Conservation (phyloP, 2,888 invertebrate species). For the Euplexia lucipara region DNA sequence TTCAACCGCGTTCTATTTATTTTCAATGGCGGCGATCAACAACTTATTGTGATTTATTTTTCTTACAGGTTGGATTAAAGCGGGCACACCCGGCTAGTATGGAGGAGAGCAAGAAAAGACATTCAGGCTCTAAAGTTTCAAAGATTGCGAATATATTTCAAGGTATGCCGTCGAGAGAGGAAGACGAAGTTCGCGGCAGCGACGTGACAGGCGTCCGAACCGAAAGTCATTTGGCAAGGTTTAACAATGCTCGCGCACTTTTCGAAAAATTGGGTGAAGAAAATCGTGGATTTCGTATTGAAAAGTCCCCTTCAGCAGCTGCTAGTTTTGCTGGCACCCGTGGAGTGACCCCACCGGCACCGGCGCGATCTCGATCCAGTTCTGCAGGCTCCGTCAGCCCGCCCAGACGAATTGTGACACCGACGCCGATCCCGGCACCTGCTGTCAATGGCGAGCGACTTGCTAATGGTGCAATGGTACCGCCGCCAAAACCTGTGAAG, state of each 20-base stretch:
- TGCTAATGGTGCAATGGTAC: conserved; percentile 86
- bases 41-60: conserved; percentile 75
- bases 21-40: conserved; percentile 66
- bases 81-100: conserved; percentile 90
- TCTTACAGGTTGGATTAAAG: conserved; percentile 89
- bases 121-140: conserved; percentile 95
- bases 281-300: conserved; percentile 91
- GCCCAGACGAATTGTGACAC: conserved; percentile 90
- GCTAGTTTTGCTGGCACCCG: conserved; percentile 91
- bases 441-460: conserved; percentile 83
- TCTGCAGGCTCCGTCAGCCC: conserved; percentile 92
- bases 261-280: conserved; percentile 97
- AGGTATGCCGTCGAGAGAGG: conserved; percentile 92
- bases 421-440: conserved; percentile 85
- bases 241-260: conserved; percentile 97
- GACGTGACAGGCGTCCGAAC: conserved; percentile 95
- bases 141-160: conserved; percentile 98
- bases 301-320: conserved; percentile 91
- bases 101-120: conserved; percentile 93
- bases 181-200: conserved; percentile 87
- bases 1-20: conserved; percentile 77
- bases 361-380: conserved; percentile 92
- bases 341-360: conserved; percentile 88
- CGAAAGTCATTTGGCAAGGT: conserved; percentile 97
- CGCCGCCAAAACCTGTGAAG: conserved; percentile 87